Evolutionary conservation across 2,888 invertebrate genomes (phyloP).

Genomic region (Apotomis turbidana): DNA sequence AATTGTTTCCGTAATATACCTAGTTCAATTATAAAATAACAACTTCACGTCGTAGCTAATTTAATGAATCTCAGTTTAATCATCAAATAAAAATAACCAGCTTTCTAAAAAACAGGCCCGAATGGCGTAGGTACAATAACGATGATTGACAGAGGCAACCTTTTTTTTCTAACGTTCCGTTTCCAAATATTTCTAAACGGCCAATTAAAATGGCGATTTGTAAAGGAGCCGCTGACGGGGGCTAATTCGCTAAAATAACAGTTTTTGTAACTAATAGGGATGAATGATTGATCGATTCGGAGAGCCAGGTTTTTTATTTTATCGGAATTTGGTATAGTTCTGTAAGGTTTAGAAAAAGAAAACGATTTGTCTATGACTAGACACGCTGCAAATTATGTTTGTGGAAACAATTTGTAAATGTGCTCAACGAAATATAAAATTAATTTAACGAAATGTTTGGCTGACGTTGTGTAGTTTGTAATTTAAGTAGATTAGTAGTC

Average conservation of each 20-base stretch:
- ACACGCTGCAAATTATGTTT: not conserved
- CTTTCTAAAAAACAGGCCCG: not conserved
- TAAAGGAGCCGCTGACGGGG: constrained; percentile 60
- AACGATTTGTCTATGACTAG: constrained; percentile 20
- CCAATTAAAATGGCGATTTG: constrained; percentile 72
- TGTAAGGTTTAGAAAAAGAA: not conserved
- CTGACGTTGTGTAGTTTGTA: too few relatives aligned
- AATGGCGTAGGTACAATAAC: constrained; percentile 26
- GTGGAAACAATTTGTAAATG: too few relatives aligned
- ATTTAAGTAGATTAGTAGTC: too few relatives aligned
- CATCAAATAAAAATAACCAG: constrained; percentile 1
- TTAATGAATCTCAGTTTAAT: not conserved
- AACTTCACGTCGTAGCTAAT: not conserved
- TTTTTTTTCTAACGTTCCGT: constrained; percentile 52
- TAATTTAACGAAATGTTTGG: too few relatives aligned
- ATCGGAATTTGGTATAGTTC: not conserved
- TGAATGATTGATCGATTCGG: constrained; percentile 44
- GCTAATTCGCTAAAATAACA: constrained; percentile 67
- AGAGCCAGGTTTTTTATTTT: constrained; percentile 35
- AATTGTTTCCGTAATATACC: too few relatives aligned
- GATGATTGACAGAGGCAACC: constrained; percentile 40
- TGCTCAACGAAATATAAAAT: too few relatives aligned
- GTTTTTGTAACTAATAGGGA: constrained; percentile 55
- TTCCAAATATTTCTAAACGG: constrained; percentile 68
- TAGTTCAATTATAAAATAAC: too few relatives aligned